Base-by-base conservation (phyloP, 2,113 vertebrate species). In the Cynocephalus volans region DNA sequence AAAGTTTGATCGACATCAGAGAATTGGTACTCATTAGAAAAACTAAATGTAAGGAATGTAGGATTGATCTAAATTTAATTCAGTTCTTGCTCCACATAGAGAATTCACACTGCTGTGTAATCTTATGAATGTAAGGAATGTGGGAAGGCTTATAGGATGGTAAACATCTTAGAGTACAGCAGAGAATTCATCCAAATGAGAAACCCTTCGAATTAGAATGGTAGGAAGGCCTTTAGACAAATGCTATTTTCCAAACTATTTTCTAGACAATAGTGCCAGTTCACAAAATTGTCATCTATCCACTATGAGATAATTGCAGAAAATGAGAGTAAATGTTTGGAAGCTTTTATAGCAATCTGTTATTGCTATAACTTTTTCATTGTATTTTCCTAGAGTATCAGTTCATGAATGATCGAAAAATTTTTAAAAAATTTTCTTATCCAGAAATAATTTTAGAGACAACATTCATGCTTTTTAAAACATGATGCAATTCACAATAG, bases 251-350 rank as follows among this genome's bases (percentile, higher is more conserved):
- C 41, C 24, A 62, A 92, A 41, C 33, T 91, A 26, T 83, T 95
- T 69, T 64, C 62, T 52, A 31, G 52, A 77, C 36, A 87, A 21
- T 36, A n/a, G 26, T 82, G n/a, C 69, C 31, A 72, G 86, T 58
- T 14, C 56, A 54, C 18, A 75, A 62, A 93, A n/a, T 72, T 81
- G 28, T 89, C 72, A 33, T 17, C 33, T 48, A 5, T 54, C 15
- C 48, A 33, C 64, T 48, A 45, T 65, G 24, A 93, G 36, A 84
- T 83, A 84, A 85, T 73, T 84, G 41, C 65, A 92, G 54, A 90
- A 88, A 87, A 24, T 36, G 18, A 95, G 28, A 95, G 60, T 84
- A 79, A 88, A 24, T 69, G 64, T 90, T 80, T 95, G 67, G 36
- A 77, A 92, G 45, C 24, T 82, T 77, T 36, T 85, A 56, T 17